These are phyloP conservation scores for Beris chalybata DNA, from an alignment of 2,888 invertebrate species.

Conservation along the genomic window DNA sequence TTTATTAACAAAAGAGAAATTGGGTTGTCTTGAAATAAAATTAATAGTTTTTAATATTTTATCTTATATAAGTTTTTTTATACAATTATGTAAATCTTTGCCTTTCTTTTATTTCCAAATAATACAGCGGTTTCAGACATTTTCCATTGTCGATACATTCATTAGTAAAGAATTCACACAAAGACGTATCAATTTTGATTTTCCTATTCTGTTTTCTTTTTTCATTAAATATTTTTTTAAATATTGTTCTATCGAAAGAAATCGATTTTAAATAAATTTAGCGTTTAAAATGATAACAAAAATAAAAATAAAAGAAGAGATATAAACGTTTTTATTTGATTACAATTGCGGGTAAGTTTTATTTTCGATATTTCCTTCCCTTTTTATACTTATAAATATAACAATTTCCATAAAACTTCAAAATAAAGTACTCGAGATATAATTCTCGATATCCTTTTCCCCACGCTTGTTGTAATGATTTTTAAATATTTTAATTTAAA, in stretches of 20 bases:
- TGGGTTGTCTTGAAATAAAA: slow-evolving; percentile 5
- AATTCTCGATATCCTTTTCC: slow-evolving; percentile 2
- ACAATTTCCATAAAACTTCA: slow-evolving; percentile 11
- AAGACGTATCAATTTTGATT: no score
- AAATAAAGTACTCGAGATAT: slow-evolving; percentile 6
- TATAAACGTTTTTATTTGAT: no score
- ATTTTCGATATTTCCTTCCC: background rate
- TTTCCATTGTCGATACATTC: no score
- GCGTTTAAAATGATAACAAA: no score
- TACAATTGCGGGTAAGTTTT: no score
- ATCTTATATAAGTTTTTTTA: background rate
- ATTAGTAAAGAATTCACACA: no score
- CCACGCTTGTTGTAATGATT: slow-evolving; percentile 1
- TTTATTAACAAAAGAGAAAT: slow-evolving; percentile 2
- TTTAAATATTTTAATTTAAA: background rate
- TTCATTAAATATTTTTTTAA: no score
- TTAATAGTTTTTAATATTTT: background rate
- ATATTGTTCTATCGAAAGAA: no score
- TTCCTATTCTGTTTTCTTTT: no score
- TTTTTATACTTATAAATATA: slow-evolving; percentile 6
- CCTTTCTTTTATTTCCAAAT: background rate
- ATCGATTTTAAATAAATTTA: no score
- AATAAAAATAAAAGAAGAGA: no score
- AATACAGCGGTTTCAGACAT: background rate
- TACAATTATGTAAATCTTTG: no score